Conservation (phyloP, 1,140 invertebrate species). For the Himalopsyche phryganea region DNA sequence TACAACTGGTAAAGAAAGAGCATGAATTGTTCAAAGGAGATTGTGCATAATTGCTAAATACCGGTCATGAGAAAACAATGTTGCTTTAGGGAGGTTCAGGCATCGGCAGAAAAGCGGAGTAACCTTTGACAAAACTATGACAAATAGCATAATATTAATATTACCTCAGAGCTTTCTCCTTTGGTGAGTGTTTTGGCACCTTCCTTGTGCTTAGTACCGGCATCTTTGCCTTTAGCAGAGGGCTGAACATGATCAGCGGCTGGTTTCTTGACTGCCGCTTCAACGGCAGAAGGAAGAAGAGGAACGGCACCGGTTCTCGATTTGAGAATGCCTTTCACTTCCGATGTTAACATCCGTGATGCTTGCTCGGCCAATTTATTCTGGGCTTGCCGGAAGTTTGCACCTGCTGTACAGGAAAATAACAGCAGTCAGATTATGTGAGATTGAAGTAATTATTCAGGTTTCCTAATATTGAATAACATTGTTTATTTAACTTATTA, state of each 20-base stretch:
- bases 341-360: conserved; percentile 50
- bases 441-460: no score
- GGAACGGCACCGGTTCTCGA: conserved; percentile 49
- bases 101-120: no score
- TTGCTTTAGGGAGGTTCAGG: no score
- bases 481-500: not conserved
- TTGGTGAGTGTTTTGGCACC: conserved; percentile 38
- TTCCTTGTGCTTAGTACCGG: not conserved
- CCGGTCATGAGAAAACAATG: no score
- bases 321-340: conserved; percentile 55
- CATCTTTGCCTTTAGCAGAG: conserved; percentile 10
- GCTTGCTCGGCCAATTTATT: conserved; percentile 42
- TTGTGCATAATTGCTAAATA: no score
- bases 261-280: conserved; percentile 35
- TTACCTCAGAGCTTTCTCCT: conserved; percentile 51
- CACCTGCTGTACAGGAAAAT: not conserved
- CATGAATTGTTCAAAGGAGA: no score
- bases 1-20: no score
- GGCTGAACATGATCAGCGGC: not conserved
- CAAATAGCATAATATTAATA: no score
- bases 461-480: not conserved
- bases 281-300: conserved; percentile 39
- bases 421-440: not conserved
- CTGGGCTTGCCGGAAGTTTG: conserved; percentile 28
- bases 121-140: no score